A percentile compares a stretch with the other conserved stretches of the same genome.
Conservation (phyloP, 2,113 vertebrate species). For the Machaerirhynchus nigripectus region DNA sequence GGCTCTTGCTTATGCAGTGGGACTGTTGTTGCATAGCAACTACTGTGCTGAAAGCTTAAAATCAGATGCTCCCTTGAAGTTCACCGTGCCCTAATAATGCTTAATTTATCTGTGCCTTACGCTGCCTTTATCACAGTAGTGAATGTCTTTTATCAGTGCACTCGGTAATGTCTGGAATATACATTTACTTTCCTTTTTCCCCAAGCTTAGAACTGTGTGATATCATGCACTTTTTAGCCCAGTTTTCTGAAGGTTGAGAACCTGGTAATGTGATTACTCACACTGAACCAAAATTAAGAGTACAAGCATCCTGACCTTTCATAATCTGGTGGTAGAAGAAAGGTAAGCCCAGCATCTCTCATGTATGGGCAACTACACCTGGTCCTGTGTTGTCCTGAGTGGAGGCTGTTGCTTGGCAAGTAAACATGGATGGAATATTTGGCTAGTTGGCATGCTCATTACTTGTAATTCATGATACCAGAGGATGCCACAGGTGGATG, state of each 20-base stretch:
- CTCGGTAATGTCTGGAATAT: background rate
- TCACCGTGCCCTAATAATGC: constrained; percentile 31
- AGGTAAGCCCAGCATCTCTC: too few species aligned
- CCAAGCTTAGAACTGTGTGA: background rate
- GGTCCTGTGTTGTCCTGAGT: rapidly evolving
- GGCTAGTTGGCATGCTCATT: background rate
- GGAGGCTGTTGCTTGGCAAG: background rate
- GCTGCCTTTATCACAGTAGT: background rate
- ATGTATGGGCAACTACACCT: rapidly evolving
- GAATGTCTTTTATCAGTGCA: background rate
- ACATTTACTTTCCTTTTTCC: background rate
- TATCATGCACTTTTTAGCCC: background rate
- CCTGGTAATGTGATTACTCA: background rate
- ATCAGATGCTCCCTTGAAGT: constrained; percentile 49
- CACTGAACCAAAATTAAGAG: background rate
- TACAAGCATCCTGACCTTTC: background rate
- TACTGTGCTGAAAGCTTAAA: constrained; percentile 40
- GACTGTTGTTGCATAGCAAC: constrained; percentile 49
- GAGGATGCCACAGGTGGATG: background rate
- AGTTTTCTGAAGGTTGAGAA: background rate
- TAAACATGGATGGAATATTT: rapidly evolving
- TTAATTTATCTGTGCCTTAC: constrained; percentile 12
- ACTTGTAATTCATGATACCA: background rate
- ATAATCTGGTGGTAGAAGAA: background rate
- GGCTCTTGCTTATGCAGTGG: constrained; percentile 23